Conservation (phyloP, 2,888 invertebrate genomes). For the Marronus borbonicus region DNA sequence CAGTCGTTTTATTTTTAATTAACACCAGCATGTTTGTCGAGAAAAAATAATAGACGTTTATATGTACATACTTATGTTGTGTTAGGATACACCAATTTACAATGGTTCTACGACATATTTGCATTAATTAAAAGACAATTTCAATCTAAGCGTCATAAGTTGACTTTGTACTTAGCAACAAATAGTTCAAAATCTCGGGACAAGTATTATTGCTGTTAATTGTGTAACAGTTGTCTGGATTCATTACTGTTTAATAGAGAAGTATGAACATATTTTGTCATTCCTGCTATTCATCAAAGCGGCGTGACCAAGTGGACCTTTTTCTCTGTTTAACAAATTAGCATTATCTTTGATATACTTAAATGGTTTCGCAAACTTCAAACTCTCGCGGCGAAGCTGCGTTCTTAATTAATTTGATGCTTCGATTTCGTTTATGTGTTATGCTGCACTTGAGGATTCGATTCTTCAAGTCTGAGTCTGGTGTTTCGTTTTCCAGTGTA, state of each 20-base stretch:
- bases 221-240: neutral
- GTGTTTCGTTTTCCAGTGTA: too few relatives aligned
- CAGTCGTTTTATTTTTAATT: slow-evolving; percentile 7
- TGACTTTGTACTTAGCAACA: neutral
- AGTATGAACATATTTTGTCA: neutral
- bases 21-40: neutral
- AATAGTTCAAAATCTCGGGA: neutral
- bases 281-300: neutral
- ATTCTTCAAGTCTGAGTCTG: too few relatives aligned
- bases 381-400: too few relatives aligned
- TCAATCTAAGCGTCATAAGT: neutral
- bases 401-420: too few relatives aligned
- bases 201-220: neutral
- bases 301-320: too few relatives aligned
- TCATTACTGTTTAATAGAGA: neutral
- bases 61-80: neutral
- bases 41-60: slow-evolving; percentile 2
- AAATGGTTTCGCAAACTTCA: too few relatives aligned
- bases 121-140: neutral
- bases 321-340: too few relatives aligned
- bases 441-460: too few relatives aligned
- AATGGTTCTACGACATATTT: neutral
- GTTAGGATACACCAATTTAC: neutral
- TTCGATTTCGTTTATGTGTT: too few relatives aligned
- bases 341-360: too few relatives aligned